phyloP scores from a whole-genome alignment of 2,797 vertebrate genomes.

The Telmatherina bonti region DNA sequence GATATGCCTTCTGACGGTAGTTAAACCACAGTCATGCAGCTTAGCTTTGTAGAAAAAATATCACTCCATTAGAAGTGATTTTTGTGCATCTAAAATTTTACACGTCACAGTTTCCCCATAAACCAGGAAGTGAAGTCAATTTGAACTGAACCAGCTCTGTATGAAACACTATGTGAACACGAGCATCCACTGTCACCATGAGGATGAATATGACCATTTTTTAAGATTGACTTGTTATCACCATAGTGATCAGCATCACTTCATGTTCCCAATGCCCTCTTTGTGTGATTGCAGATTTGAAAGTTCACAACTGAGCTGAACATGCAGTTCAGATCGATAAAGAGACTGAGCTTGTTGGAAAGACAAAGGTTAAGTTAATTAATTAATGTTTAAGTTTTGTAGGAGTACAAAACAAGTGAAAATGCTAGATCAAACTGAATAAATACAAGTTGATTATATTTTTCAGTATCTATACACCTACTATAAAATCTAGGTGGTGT shows the following conservation, averaged over 20 bases:
- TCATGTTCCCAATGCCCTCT: constrained; percentile 1
- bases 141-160: neutral
- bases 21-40: neutral
- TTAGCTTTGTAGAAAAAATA: neutral
- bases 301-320: constrained; percentile 20
- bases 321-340: constrained; percentile 9
- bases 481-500: neutral
- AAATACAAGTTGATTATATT: neutral
- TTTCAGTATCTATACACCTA: neutral
- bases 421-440: neutral
- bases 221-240: constrained; percentile 5
- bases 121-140: neutral
- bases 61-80: neutral
- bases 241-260: constrained; percentile 30
- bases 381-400: neutral
- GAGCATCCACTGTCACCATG: neutral
- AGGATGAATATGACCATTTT: neutral
- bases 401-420: neutral
- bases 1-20: no score
- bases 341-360: neutral
- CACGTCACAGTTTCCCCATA: neutral
- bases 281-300: constrained; percentile 23
- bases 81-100: neutral
- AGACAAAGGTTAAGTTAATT: neutral
- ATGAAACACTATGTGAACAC: neutral